Percentiles rank a stretch among this genome's conserved stretches.
Conservation (phyloP, 2,888 invertebrate genomes). For the Ophion obscuratus region DNA sequence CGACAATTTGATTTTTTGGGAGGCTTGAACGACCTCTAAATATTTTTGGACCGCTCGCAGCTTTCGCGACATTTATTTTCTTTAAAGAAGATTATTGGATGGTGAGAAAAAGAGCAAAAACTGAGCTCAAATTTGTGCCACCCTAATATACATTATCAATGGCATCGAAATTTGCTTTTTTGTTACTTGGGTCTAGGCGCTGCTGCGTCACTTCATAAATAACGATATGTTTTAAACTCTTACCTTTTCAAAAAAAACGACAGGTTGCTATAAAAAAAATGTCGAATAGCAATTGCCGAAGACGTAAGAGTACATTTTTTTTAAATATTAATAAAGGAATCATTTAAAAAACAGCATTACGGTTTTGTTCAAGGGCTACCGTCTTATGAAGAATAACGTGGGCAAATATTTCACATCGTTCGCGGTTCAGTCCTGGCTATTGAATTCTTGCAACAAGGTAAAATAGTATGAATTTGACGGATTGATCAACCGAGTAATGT, state of each 20-base stretch:
- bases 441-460: conserved; percentile 77
- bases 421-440: conserved; percentile 79
- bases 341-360: not conserved
- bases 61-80: no score
- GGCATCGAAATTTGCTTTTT: no score
- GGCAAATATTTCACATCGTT: conserved; percentile 75
- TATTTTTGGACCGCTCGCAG: no score
- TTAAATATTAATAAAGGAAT: not conserved
- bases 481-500: not conserved
- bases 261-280: not conserved
- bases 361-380: conserved; percentile 71
- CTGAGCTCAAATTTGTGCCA: no score
- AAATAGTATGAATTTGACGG: conserved; percentile 9
- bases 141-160: not conserved
- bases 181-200: no score
- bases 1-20: no score
- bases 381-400: conserved; percentile 76
- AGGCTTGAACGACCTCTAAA: no score
- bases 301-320: not conserved
- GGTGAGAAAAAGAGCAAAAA: no score
- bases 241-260: not conserved
- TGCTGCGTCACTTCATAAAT: no score
- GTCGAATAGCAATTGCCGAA: not conserved
- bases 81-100: no score
- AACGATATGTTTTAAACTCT: not conserved